Conservation (phyloP, 2,797 vertebrate genomes). For the Antennarius maculatus region DNA sequence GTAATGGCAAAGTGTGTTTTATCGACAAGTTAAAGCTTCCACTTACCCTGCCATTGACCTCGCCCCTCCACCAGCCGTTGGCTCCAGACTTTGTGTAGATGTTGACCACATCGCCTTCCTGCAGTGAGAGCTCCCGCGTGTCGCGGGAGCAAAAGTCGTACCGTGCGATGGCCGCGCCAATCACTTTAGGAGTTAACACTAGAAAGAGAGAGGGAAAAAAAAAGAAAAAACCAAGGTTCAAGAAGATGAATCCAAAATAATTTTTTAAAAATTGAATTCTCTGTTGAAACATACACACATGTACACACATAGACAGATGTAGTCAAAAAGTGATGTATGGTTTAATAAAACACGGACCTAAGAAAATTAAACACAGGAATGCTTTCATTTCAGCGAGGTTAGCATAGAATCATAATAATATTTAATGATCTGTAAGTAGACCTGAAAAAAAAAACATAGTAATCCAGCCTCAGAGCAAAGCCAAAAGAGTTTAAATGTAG, state of each 20-base stretch:
- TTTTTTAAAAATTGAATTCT: too few relatives aligned
- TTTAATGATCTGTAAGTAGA: too few relatives aligned
- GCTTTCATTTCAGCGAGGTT: too few relatives aligned
- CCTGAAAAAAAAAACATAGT: too few relatives aligned
- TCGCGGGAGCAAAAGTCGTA: constrained; percentile 98
- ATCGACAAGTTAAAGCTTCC: too few relatives aligned
- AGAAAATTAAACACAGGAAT: too few relatives aligned
- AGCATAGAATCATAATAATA: too few relatives aligned
- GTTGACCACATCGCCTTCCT: constrained; percentile 95
- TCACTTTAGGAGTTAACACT: constrained; percentile 93
- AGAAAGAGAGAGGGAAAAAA: background rate
- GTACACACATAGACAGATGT: constrained; percentile 11
- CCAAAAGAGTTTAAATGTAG: too few relatives aligned
- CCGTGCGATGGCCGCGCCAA: constrained; percentile 93
- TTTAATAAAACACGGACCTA: too few relatives aligned
- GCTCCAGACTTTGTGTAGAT: constrained; percentile 95
- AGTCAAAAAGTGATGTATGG: too few relatives aligned
- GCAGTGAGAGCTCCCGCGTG: constrained; percentile 90
- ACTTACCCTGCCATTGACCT: constrained; percentile 91
- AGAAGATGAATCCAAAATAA: background rate
- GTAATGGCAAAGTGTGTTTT: background rate
- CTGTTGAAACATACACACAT: background rate
- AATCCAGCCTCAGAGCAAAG: too few relatives aligned
- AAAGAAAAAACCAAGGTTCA: background rate
- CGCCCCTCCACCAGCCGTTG: constrained; percentile 98